Percentiles rank a stretch among this genome's conserved stretches.
phyloP scores from a whole-genome alignment of 2,113 vertebrate genomes.

The Himantopus leucocephalus region DNA sequence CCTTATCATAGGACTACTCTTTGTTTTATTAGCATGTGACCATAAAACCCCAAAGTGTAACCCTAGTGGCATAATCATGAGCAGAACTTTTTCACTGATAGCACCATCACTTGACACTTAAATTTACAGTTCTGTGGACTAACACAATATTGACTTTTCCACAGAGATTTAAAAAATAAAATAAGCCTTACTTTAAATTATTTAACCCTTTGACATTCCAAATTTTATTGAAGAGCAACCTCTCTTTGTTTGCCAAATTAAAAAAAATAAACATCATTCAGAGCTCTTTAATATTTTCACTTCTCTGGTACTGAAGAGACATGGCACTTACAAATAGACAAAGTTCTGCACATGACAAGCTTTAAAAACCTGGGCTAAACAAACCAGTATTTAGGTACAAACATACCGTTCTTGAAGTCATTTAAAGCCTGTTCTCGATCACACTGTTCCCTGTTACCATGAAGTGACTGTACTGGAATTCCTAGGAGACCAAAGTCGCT shows the following conservation, averaged over 20 bases:
- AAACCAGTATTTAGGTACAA: neutral
- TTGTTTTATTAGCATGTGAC: neutral
- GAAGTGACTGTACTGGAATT: constrained; percentile 89
- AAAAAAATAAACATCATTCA: neutral
- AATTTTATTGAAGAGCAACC: neutral
- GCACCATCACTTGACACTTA: neutral
- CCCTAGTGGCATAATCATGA: neutral
- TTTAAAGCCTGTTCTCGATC: constrained; percentile 91
- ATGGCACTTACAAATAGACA: neutral
- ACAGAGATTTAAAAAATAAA: neutral
- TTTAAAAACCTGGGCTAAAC: neutral
- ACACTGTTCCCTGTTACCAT: constrained; percentile 89
- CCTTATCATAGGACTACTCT: neutral
- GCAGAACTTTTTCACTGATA: neutral
- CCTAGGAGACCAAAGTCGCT: constrained; percentile 89
- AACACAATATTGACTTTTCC: neutral
- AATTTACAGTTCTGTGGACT: neutral
- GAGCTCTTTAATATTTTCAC: neutral
- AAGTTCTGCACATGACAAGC: neutral
- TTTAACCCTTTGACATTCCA: neutral
- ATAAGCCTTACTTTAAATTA: neutral
- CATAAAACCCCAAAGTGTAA: neutral
- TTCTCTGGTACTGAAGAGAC: neutral
- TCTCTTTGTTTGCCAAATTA: neutral
- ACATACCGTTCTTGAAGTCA: constrained; percentile 88